Base-by-base conservation (phyloP, 2,797 vertebrate genomes). In the Mormyrops boulengeri region DNA sequence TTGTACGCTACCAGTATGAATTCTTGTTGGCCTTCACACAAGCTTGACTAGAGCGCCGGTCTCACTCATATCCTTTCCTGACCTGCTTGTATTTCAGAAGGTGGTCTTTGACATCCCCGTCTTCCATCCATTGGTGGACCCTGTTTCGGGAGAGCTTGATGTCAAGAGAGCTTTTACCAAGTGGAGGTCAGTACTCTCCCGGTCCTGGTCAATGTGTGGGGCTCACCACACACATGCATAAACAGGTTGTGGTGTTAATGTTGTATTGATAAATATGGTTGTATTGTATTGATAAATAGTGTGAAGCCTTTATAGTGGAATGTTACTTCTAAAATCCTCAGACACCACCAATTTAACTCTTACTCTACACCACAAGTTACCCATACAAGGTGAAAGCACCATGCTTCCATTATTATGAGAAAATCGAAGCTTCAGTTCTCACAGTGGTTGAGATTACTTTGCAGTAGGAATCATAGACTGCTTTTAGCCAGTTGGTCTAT, bases 131-230 rank as follows among this genome's bases (percentile, higher is more conserved):
- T 95, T 99, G 4, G 98, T 99, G 87, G 97, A 99, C 91, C 98
- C 98, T 4, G 92, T 97, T 17, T 98, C 98, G 90, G 98, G 98
- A 87, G 98, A 99, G 94, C 96, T 99, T 92, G 98, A 99, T 92
- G 98, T 99, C 92, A 98, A 97, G 94, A 97, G 98, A 94, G 97
- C 98, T 0, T 99, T 99, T 94, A 96, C 97, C 85, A 99, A 99
- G 92, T 99, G 99, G 99, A 99, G 99, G 99, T 98, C 50, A 92
- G 95, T 94, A 66, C 1, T 82, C 38, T 38, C 41, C 55, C 4
- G 0, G 11, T n/a, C 50, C 17, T 34, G 49, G 30, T 73, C 8
- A 26, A 26, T 62, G 30, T 69, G 0, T 44, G 17, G 14, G 73
- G 73, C 6, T 80, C 38, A 19, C 19, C 6, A 5, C 1, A 0